Conservation (phyloP, 2,888 invertebrate species). For the Caenorhabditis macrosperma region DNA sequence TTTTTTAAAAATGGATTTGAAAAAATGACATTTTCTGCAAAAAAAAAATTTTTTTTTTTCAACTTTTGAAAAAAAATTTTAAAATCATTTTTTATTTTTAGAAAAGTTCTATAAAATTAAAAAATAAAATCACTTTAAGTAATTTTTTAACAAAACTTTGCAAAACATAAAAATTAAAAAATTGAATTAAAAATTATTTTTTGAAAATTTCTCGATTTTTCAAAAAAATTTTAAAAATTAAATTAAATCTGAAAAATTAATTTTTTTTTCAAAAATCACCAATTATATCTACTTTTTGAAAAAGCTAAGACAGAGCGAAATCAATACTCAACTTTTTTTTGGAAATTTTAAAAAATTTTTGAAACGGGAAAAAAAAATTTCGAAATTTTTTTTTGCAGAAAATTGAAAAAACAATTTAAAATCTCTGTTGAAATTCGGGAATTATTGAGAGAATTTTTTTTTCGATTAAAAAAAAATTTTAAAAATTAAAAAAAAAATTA, state of each 20-base stretch:
- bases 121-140: no score
- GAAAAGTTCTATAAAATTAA: no score
- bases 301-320: neutral
- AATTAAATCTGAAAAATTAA: neutral
- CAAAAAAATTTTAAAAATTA: neutral
- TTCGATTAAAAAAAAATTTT: neutral
- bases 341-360: neutral
- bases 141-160: no score
- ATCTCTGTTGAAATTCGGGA: neutral
- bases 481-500: no score
- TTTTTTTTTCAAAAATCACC: no score
- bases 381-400: neutral
- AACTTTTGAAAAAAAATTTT: constrained; percentile 1
- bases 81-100: neutral
- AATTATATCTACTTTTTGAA: neutral
- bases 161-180: no score
- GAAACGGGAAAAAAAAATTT: neutral
- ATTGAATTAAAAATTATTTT: neutral
- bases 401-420: neutral
- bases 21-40: no score
- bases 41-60: neutral
- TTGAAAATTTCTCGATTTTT: neutral
- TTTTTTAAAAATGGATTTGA: neutral
- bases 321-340: neutral
- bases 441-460: neutral